Evolutionary conservation across 2,888 invertebrate genomes (phyloP).

Genomic region (Ethmia dodecea): DNA sequence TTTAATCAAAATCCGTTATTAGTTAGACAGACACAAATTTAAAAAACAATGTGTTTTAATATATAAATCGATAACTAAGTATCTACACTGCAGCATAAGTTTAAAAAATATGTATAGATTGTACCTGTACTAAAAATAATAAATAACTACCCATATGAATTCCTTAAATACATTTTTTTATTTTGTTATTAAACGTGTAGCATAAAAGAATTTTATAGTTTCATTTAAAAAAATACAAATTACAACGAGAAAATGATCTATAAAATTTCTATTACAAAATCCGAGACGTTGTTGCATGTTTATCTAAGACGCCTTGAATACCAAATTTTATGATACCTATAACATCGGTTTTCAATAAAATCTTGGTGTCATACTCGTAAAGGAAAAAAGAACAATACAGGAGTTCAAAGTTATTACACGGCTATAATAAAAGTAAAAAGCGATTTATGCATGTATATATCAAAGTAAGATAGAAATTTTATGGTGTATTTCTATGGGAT

Average conservation of each 20-base stretch:
- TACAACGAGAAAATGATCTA: slow-evolving; percentile 44
- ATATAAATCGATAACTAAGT: too few species aligned
- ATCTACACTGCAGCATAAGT: too few species aligned
- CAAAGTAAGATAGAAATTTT: slow-evolving; percentile 29
- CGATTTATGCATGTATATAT: slow-evolving; percentile 36
- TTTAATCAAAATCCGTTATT: too few species aligned
- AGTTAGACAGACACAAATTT: too few species aligned
- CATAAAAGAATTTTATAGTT: slow-evolving; percentile 20
- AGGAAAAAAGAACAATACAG: slow-evolving; percentile 42
- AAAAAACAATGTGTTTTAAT: too few species aligned
- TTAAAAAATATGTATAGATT: too few species aligned
- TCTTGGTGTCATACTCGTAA: slow-evolving; percentile 36
- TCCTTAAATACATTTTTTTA: too few species aligned
- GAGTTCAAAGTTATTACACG: slow-evolving; percentile 38
- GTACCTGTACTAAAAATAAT: too few species aligned
- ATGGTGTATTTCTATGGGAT: slow-evolving; percentile 8
- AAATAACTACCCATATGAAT: too few species aligned
- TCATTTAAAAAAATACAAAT: slow-evolving; percentile 30
- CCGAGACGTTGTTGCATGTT: slow-evolving; percentile 37
- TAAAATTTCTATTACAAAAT: slow-evolving; percentile 49
- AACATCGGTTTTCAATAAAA: slow-evolving; percentile 59
- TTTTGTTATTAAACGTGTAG: slow-evolving; percentile 1
- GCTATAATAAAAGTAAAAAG: slow-evolving; percentile 39
- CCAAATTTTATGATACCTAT: slow-evolving; percentile 51
- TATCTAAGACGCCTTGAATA: slow-evolving; percentile 44